A percentile compares a stretch with the other conserved stretches of the same genome.
phyloP scores from a whole-genome alignment of 2,797 vertebrate genomes.

The Crenuchus spilurus region DNA sequence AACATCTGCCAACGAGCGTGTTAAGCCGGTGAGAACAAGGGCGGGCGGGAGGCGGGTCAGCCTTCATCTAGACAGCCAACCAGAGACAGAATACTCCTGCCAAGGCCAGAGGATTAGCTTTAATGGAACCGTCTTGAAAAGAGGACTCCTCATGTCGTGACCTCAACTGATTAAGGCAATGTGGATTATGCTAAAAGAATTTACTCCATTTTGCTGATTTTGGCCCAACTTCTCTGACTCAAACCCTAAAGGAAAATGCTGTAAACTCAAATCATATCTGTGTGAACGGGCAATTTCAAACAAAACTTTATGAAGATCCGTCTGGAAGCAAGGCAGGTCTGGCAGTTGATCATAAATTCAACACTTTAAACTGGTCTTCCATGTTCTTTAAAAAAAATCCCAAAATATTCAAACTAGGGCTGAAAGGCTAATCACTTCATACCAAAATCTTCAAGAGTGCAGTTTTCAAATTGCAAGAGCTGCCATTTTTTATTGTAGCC shows the following conservation, averaged over 20 bases:
- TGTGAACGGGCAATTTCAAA: slow-evolving; percentile 1
- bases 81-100: slow-evolving; percentile 6
- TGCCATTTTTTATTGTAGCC: no score
- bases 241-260: not conserved
- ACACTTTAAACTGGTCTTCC: not conserved
- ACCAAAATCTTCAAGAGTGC: no score
- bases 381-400: not conserved
- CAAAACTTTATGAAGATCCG: not conserved
- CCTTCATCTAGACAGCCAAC: slow-evolving; percentile 6
- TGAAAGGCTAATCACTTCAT: no score
- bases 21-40: not conserved
- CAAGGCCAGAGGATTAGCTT: slow-evolving; percentile 26
- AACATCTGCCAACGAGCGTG: not conserved
- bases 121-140: slow-evolving; percentile 34
- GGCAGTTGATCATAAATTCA: not conserved
- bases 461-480: no score
- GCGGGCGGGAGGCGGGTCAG: not conserved
- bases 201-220: not conserved
- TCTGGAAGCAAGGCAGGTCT: not conserved
- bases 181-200: not conserved
- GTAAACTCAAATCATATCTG: not conserved
- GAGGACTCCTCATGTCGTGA: not conserved
- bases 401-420: no score
- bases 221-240: not conserved
- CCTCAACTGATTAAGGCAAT: not conserved